Evolutionary conservation across 2,888 invertebrate genomes (phyloP).

Genomic region (Caradrina clavipalpis): DNA sequence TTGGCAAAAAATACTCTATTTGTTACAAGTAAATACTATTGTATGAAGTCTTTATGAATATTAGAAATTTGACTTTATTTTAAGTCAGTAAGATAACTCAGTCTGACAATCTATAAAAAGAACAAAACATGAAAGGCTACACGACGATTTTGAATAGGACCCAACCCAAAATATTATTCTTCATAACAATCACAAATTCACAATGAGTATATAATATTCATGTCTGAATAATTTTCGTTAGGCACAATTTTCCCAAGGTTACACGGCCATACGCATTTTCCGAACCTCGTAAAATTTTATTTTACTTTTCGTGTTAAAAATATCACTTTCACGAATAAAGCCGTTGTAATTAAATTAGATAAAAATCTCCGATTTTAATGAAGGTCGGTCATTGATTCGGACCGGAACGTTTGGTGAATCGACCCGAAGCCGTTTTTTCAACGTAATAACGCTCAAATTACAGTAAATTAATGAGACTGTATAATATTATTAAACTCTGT

Average conservation of each 20-base stretch:
- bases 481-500: slow-evolving; percentile 35
- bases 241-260: slow-evolving; percentile 9
- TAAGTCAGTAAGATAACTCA: no score
- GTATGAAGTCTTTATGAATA: no score
- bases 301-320: slow-evolving; percentile 41
- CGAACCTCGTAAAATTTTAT: slow-evolving; percentile 39
- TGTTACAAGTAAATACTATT: no score
- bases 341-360: slow-evolving; percentile 56
- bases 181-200: slow-evolving; percentile 3
- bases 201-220: slow-evolving; percentile 28
- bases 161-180: background rate
- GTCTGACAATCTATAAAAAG: background rate
- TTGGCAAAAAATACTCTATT: no score
- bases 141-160: background rate
- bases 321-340: slow-evolving; percentile 48
- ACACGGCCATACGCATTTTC: slow-evolving; percentile 28
- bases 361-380: slow-evolving; percentile 57
- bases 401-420: slow-evolving; percentile 19
- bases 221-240: background rate
- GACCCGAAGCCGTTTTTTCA: slow-evolving; percentile 40
- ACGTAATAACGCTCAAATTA: slow-evolving; percentile 50
- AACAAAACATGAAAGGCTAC: background rate
- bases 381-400: slow-evolving; percentile 53
- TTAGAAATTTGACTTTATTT: no score
- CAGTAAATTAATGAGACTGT: slow-evolving; percentile 51